Evolutionary conservation across 2,113 vertebrate species (phyloP).

Genomic region (Pangasianodon gigas): DNA sequence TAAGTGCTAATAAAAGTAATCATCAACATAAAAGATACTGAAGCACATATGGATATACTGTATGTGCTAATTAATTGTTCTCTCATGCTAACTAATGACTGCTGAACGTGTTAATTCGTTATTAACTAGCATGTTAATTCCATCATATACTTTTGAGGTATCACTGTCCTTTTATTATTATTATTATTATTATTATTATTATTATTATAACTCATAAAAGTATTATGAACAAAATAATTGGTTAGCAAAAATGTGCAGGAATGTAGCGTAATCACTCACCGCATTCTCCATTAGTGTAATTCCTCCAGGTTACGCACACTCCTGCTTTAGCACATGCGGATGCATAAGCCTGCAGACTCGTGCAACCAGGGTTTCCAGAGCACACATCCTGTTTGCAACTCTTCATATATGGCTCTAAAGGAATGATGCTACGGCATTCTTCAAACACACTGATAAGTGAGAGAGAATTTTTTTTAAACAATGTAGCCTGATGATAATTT

Average conservation of each 20-base stretch:
- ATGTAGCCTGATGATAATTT: not conserved
- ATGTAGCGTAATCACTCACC: slow-evolving; percentile 70
- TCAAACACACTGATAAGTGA: slow-evolving; percentile 75
- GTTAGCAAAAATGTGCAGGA: not conserved
- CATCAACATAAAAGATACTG: not conserved
- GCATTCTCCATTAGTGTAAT: slow-evolving; percentile 72
- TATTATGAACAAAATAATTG: not conserved
- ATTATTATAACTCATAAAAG: not conserved
- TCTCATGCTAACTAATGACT: not conserved
- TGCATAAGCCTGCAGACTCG: slow-evolving; percentile 82
- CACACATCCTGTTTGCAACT: slow-evolving; percentile 78
- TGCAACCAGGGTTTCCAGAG: slow-evolving; percentile 62
- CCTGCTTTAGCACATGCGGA: slow-evolving; percentile 73
- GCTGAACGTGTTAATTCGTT: not conserved
- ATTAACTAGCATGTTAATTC: not conserved
- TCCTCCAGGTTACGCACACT: slow-evolving; percentile 85
- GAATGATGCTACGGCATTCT: slow-evolving; percentile 68
- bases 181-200: not conserved
- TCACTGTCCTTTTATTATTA: not conserved
- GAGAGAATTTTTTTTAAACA: not conserved
- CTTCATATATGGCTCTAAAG: slow-evolving; percentile 68
- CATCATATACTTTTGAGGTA: not conserved
- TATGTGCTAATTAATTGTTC: not conserved
- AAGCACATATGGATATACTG: not conserved
- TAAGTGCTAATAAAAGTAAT: not conserved